Percentiles rank a stretch among this genome's conserved stretches.
phyloP scores from a whole-genome alignment of 2,113 vertebrate genomes.

The Pristiophorus japonicus region DNA sequence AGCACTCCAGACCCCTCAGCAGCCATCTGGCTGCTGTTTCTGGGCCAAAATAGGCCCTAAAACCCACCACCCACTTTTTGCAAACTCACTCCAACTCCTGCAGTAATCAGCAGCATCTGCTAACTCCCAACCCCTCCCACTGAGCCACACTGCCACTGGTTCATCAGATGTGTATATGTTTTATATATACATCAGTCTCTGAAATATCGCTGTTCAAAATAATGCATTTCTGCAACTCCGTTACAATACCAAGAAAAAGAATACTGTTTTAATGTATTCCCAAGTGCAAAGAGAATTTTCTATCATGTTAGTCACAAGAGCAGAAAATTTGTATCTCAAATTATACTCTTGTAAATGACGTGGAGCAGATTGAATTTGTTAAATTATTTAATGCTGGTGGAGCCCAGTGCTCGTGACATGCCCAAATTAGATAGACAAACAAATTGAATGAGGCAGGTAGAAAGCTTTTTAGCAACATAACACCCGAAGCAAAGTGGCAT shows the following conservation, averaged over 20 bases:
- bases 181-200: background rate
- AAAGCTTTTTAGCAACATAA: constrained; percentile 16
- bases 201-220: background rate
- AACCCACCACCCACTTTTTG: too few species aligned
- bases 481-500: background rate
- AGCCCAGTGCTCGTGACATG: background rate
- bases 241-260: background rate
- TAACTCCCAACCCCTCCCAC: too few species aligned
- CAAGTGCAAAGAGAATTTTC: background rate
- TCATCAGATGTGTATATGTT: background rate
- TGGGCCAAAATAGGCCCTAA: too few species aligned
- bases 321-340: background rate
- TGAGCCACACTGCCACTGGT: too few species aligned
- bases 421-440: background rate
- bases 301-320: background rate
- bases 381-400: background rate
- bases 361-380: background rate
- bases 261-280: background rate
- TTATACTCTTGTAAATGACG: background rate
- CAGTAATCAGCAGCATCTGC: too few species aligned
- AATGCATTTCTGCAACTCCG: background rate
- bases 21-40: too few species aligned
- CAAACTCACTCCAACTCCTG: too few species aligned
- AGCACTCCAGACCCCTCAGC: too few species aligned
- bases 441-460: constrained; percentile 19